Conservation (phyloP, 2,888 invertebrate species). For the Rapana venosa region DNA sequence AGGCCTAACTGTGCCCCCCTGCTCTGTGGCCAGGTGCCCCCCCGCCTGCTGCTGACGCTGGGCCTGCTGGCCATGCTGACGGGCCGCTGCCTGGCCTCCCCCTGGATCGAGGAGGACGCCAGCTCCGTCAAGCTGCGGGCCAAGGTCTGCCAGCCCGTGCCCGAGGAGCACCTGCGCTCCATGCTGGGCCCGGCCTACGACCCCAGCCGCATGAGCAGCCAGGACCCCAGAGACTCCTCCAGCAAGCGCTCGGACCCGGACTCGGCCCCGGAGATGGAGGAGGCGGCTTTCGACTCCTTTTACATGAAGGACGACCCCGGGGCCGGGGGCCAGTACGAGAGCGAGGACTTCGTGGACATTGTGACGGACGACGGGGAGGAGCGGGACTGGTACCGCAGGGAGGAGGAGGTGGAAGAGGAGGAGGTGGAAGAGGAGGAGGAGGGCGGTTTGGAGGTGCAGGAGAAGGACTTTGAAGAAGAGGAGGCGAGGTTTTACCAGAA, state of each 20-base stretch:
- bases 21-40: constrained; percentile 12
- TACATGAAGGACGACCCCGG: constrained; percentile 50
- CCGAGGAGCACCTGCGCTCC: constrained; percentile 57
- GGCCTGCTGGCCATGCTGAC: constrained; percentile 35
- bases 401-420: constrained; percentile 29
- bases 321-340: constrained; percentile 2
- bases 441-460: constrained; percentile 38
- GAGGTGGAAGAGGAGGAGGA: constrained; percentile 24
- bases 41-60: constrained; percentile 26
- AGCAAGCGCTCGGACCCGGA: constrained; percentile 51
- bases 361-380: constrained; percentile 26
- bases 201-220: constrained; percentile 62
- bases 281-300: constrained; percentile 39
- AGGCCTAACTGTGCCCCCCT: not conserved
- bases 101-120: constrained; percentile 43
- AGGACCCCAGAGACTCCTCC: constrained; percentile 48
- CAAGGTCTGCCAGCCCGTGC: constrained; percentile 58
- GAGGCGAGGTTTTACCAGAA: constrained; percentile 30
- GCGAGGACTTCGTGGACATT: constrained; percentile 35
- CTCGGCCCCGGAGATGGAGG: constrained; percentile 46
- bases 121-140: constrained; percentile 51
- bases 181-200: constrained; percentile 65
- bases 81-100: constrained; percentile 38
- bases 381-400: constrained; percentile 36
- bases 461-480: constrained; percentile 38